phyloP scores from a whole-genome alignment of 92 coral and sea anemone species.

The Bergia sp. region DNA sequence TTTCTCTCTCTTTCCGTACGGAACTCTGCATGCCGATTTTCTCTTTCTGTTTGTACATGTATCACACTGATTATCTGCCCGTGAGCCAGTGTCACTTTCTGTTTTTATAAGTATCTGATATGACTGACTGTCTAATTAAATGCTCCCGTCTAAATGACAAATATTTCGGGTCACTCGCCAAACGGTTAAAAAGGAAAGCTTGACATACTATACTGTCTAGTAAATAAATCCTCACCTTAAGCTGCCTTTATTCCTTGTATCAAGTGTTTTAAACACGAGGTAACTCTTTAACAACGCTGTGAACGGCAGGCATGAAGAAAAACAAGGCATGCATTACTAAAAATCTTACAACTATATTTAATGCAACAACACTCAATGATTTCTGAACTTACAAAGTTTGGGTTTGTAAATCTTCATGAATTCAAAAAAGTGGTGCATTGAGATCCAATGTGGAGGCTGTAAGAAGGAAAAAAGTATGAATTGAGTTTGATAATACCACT shows the following conservation, averaged over 20 bases:
- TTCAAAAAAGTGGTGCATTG: conserved; percentile 56
- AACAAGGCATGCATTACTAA: not conserved
- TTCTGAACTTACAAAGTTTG: conserved; percentile 67
- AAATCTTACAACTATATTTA: not conserved
- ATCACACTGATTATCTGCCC: too few species aligned
- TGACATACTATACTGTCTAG: not conserved
- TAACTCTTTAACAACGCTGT: conserved; percentile 75
- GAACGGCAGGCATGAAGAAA: not conserved
- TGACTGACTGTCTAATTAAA: not conserved
- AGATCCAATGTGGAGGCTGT: conserved; percentile 83
- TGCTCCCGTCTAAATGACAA: not conserved
- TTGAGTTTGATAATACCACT: not conserved
- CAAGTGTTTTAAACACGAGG: conserved; percentile 80
- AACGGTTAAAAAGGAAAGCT: not conserved
- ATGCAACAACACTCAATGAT: not conserved
- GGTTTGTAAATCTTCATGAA: conserved; percentile 85
- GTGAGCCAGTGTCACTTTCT: too few species aligned
- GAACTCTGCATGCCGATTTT: not conserved
- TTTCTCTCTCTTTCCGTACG: too few species aligned
- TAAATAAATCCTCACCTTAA: conserved; percentile 58
- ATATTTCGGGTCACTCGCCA: not conserved
- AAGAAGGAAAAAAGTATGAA: not conserved
- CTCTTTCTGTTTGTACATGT: too few species aligned
- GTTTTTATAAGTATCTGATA: not conserved
- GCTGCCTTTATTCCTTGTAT: conserved; percentile 56